These are phyloP conservation scores for Triops longicaudatus DNA, from an alignment of 1,140 invertebrate species.

Conservation along the genomic window DNA sequence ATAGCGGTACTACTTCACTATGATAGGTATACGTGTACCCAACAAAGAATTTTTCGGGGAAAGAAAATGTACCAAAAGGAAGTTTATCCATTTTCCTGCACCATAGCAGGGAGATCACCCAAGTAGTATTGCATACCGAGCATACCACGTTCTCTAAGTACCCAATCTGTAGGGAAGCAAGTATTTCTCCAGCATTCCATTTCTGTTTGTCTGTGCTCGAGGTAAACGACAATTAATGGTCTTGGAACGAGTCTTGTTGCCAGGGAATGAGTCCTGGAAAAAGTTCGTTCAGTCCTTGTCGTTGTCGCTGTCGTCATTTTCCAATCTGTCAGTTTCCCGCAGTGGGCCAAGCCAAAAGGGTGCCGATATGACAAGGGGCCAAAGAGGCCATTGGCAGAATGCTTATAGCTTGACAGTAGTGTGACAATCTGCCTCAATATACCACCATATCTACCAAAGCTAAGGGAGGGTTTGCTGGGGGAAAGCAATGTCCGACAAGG, in stretches of 20 bases:
- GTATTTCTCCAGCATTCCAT: neutral
- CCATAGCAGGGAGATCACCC: neutral
- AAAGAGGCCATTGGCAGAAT: neutral
- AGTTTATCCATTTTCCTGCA: neutral
- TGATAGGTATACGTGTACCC: too few species aligned
- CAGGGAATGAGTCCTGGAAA: neutral
- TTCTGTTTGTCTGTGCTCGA: neutral
- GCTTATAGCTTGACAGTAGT: neutral
- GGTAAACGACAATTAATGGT: neutral
- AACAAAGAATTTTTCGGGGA: too few species aligned
- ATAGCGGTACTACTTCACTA: too few species aligned
- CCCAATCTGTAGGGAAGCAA: neutral
- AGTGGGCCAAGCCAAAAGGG: neutral
- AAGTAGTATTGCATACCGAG: neutral
- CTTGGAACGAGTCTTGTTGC: neutral
- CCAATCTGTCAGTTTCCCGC: constrained; percentile 10
- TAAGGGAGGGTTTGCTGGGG: neutral
- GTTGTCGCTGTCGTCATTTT: constrained; percentile 12
- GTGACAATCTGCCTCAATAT: neutral
- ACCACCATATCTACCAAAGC: neutral
- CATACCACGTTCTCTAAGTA: neutral
- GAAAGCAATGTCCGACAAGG: neutral
- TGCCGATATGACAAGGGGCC: neutral
- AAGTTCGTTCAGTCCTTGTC: neutral
- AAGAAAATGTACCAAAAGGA: too few species aligned